Percentiles rank a stretch among this genome's conserved stretches.
Evolutionary conservation across 2,888 invertebrate species (phyloP).

Genomic region (Cheilosia vulpina): DNA sequence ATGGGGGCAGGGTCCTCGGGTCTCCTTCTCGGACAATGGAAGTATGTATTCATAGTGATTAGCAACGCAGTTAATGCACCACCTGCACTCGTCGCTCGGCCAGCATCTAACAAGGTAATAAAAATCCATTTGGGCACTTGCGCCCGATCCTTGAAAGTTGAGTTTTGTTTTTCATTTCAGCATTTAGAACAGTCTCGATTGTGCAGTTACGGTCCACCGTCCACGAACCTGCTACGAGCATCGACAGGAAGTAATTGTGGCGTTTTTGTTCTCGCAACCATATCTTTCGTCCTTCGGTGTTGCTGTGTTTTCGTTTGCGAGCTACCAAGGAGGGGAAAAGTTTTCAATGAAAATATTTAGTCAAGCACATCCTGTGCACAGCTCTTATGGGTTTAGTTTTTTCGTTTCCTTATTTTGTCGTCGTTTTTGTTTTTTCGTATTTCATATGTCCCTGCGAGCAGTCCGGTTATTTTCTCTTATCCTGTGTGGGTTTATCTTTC

Average conservation of each 20-base stretch:
- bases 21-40: neutral
- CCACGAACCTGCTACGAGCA: conserved; percentile 20
- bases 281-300: neutral
- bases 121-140: conserved; percentile 44
- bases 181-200: conserved; percentile 5
- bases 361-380: conserved; percentile 53
- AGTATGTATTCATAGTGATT: neutral
- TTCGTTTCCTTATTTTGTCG: conserved; percentile 12
- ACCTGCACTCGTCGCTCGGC: conserved; percentile 24
- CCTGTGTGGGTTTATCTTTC: neutral
- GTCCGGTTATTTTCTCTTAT: neutral
- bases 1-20: conserved; percentile 10
- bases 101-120: conserved; percentile 47
- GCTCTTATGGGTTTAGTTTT: conserved; percentile 25
- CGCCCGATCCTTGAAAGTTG: conserved; percentile 44
- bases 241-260: conserved; percentile 38
- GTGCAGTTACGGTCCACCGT: conserved; percentile 14
- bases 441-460: conserved; percentile 9
- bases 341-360: conserved; percentile 59
- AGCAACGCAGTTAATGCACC: conserved; percentile 42
- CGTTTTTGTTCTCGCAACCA: conserved; percentile 3
- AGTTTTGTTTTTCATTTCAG: conserved; percentile 32
- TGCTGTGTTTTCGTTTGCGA: conserved; percentile 22
- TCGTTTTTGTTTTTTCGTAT: conserved; percentile 4
- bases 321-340: neutral